Evolutionary conservation across 1,140 invertebrate genomes (phyloP).

Genomic region (Diachasmimorpha longicaudata): DNA sequence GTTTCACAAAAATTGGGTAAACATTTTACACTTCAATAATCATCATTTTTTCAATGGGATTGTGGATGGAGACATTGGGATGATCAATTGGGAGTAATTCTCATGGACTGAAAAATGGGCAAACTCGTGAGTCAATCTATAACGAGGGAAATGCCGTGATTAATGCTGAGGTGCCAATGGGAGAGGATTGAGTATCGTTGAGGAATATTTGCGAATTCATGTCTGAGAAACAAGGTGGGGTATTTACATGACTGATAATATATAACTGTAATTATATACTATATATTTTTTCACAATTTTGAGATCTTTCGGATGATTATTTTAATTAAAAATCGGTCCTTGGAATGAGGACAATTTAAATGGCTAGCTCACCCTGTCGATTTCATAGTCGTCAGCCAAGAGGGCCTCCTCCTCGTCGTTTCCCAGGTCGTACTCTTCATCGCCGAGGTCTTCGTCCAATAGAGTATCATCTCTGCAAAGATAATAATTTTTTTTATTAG

Average conservation of each 20-base stretch:
- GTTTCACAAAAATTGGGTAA: background rate
- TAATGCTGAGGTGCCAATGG: background rate
- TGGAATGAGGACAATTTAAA: conserved; percentile 20
- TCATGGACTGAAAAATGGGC: background rate
- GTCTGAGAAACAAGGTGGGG: too few species aligned
- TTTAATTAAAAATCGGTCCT: conserved; percentile 10
- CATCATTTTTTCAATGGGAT: background rate
- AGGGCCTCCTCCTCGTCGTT: conserved; percentile 62
- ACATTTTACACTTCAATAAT: background rate
- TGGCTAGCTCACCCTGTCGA: conserved; percentile 56
- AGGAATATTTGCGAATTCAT: background rate
- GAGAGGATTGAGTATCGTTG: background rate
- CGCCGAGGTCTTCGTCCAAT: conserved; percentile 60
- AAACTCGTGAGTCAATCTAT: background rate
- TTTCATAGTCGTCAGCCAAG: conserved; percentile 60
- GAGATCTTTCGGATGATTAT: background rate
- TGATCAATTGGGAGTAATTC: background rate
- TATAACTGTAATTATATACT: too few species aligned
- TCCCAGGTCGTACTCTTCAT: conserved; percentile 59
- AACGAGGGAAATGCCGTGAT: background rate
- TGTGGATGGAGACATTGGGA: background rate
- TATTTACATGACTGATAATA: background rate
- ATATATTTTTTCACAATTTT: background rate
- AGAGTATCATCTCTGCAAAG: conserved; percentile 55
- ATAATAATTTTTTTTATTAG: background rate